Conservation (phyloP, 2,113 vertebrate species). For the Tinamus guttatus region DNA sequence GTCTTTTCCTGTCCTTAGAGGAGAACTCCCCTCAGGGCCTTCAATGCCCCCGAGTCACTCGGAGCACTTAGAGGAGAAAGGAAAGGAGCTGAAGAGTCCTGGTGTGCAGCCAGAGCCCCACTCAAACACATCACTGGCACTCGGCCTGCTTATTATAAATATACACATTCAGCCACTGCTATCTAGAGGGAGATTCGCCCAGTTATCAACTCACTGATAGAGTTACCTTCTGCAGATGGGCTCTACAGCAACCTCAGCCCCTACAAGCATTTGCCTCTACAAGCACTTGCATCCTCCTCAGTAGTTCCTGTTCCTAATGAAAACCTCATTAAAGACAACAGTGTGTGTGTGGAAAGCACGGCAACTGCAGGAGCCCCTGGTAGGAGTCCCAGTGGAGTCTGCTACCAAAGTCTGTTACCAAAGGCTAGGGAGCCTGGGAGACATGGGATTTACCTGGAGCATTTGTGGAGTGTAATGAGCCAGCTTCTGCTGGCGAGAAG, state of each 20-base stretch:
- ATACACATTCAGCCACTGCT: background rate
- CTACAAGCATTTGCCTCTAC: background rate
- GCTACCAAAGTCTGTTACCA: background rate
- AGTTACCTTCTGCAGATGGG: background rate
- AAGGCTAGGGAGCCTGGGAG: rapidly evolving
- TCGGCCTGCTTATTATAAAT: background rate
- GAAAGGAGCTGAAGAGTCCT: background rate
- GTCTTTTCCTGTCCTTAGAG: no score
- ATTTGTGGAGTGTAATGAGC: background rate
- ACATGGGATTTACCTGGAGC: background rate
- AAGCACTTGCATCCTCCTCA: background rate
- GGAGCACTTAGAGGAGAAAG: no score
- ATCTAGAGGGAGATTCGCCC: background rate
- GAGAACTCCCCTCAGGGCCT: no score
- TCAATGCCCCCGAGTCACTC: no score
- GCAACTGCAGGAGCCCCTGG: rapidly evolving
- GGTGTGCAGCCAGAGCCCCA: background rate
- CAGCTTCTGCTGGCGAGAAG: no score
- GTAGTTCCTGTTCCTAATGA: rapidly evolving
- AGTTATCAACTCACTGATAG: background rate
- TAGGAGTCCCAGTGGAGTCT: background rate
- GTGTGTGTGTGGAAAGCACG: rapidly evolving
- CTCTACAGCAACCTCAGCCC: background rate
- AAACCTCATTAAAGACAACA: background rate
- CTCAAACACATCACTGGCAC: background rate